A percentile compares a stretch with the other conserved stretches of the same genome.
Conservation (phyloP, 2,113 vertebrate genomes). For the Lates calcarifer region DNA sequence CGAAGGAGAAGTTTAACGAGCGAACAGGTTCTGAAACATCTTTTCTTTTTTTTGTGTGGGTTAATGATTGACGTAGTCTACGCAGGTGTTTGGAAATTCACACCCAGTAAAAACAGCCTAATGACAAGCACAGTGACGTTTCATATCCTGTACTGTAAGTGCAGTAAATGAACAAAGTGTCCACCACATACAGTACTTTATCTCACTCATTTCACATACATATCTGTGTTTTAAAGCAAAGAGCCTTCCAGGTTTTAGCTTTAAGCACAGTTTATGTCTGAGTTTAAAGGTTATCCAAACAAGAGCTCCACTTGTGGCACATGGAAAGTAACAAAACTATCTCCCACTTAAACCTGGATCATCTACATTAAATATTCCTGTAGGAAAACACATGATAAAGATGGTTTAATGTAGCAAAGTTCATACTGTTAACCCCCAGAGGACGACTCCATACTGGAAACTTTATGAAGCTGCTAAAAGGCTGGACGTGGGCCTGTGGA, state of each 20-base stretch:
- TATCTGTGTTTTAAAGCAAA: background rate
- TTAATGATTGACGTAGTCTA: background rate
- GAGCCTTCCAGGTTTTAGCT: background rate
- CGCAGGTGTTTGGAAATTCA: conserved; percentile 61
- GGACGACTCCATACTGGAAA: background rate
- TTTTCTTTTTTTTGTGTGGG: background rate
- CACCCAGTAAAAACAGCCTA: conserved; percentile 73
- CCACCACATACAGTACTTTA: background rate
- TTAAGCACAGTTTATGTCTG: conserved; percentile 13
- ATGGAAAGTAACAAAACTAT: conserved; percentile 30
- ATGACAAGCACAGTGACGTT: background rate
- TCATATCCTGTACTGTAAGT: background rate
- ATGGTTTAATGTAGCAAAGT: conserved; percentile 28
- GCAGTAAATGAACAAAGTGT: background rate
- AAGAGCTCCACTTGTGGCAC: conserved; percentile 4
- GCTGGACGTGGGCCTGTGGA: conserved; percentile 22
- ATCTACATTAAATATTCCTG: conserved; percentile 31
- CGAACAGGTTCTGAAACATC: background rate
- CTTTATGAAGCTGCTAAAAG: conserved; percentile 46
- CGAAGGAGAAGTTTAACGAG: no score
- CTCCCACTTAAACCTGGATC: conserved; percentile 2
- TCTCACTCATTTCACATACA: background rate
- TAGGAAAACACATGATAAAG: conserved; percentile 32
- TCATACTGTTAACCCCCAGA: conserved; percentile 21
- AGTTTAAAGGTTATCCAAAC: conserved; percentile 57